These are phyloP conservation scores for Ceryle rudis DNA, from an alignment of 2,797 vertebrate species.

Conservation along the genomic window DNA sequence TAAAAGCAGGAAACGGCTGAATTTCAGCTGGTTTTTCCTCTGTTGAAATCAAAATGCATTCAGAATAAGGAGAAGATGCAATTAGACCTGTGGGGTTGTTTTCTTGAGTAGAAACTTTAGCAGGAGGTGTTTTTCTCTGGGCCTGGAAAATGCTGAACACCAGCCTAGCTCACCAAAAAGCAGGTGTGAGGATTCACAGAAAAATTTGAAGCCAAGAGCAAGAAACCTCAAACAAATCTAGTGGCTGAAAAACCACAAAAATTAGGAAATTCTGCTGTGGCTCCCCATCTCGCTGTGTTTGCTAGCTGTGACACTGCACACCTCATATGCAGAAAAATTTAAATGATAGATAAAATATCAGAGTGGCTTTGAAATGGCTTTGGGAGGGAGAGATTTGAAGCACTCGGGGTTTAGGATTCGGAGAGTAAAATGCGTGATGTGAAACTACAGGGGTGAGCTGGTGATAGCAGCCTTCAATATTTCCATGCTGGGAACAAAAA, in stretches of 20 bases:
- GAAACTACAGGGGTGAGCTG: neutral
- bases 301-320: fast-evolving
- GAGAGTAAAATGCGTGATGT: neutral
- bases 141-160: neutral
- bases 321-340: neutral
- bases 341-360: neutral
- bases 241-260: neutral
- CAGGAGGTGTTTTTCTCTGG: neutral
- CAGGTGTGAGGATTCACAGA: neutral
- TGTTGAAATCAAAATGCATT: neutral
- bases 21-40: neutral
- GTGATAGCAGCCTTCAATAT: neutral
- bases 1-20: neutral
- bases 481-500: neutral
- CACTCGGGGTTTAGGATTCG: neutral
- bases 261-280: constrained; percentile 22
- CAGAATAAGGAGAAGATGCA: neutral
- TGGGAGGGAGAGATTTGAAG: neutral
- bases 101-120: neutral
- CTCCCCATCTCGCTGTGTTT: neutral
- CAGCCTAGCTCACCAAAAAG: neutral
- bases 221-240: constrained; percentile 15
- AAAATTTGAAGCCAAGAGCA: neutral
- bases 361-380: neutral
- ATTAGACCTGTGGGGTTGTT: neutral